Base-by-base conservation (phyloP, 2,888 invertebrate species). In the Sphaeridia pumilis region DNA sequence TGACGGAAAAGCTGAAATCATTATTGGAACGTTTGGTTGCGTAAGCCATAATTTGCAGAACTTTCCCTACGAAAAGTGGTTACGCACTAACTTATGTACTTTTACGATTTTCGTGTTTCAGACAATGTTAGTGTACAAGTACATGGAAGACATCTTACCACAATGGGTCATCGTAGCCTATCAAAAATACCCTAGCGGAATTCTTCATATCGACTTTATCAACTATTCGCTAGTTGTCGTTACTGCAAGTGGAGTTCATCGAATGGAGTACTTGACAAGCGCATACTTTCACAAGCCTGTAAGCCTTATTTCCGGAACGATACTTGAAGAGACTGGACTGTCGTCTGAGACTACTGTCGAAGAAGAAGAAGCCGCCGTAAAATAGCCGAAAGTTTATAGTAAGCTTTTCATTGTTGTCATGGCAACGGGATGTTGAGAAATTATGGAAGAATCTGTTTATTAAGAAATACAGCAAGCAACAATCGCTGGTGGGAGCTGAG, bases 1-100 rank as follows among this genome's bases (percentile, higher is more conserved):
- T 73, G 83, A 83, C 70, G 80, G 81, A 1, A 69, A 72, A 51
- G 76, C 78, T 65, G 83, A 83, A 71, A 76, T 84, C 53, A 65
- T 83, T 22, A 69, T 84, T 31, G 83, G 83, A 50, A 82, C 79
- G 10, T 82, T 80, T 69, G 78, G 78, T 31, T 78, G 80, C 69
- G 78, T 77, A 67, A 55, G 49, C 45, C 2, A 21, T n/a, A 21
- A 5, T 1, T 41, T n/a, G 17, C n/a, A 41, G 22, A 49, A 41
- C 24, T n/a, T 48, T 31, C 31, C 7, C 7, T 31, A 27, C 46
- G 7, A n/a, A 4, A 27, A 7, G 28, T 20, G 4, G n/a, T 20
- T n/a, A 26, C 20, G 24, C 14, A 14, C 4, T 26, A n/a, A 21
- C 7, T 31, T 31, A 10, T 31, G 14, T 31, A 31, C 7, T 14